Conservation (phyloP, 2,888 invertebrate genomes). For the Chymomyza caudatula region DNA sequence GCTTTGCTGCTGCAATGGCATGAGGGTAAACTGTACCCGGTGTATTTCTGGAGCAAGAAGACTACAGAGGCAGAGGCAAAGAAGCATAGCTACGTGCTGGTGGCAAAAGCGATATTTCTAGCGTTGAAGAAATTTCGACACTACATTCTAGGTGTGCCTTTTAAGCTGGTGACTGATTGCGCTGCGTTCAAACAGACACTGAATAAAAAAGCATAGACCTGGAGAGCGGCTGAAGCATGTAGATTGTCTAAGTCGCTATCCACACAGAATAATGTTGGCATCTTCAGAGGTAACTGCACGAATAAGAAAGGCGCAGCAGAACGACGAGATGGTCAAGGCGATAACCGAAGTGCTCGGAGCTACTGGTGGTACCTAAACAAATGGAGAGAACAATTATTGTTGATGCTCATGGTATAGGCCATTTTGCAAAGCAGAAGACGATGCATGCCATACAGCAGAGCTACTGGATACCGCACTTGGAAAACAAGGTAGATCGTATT, state of each 20-base stretch:
- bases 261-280: constrained; percentile 1
- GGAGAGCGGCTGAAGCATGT: constrained; percentile 17
- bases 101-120: constrained; percentile 45
- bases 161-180: constrained; percentile 26
- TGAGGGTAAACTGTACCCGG: constrained; percentile 9
- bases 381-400: neutral
- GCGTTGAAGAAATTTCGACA: constrained; percentile 52
- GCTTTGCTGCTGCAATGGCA: too few species aligned
- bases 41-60: constrained; percentile 11
- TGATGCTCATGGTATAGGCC: too few species aligned
- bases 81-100: constrained; percentile 41
- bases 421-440: too few species aligned
- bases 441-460: neutral
- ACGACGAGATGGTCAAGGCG: constrained; percentile 11
- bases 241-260: constrained; percentile 16
- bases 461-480: constrained; percentile 7
- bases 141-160: constrained; percentile 45
- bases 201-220: constrained; percentile 9
- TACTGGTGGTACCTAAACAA: constrained; percentile 22
- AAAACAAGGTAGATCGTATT: neutral
- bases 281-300: constrained; percentile 13
- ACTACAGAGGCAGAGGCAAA: neutral
- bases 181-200: constrained; percentile 21
- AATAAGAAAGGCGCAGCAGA: constrained; percentile 18
- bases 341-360: constrained; percentile 17